These are phyloP conservation scores for Bombus waltoni DNA, from an alignment of 1,140 invertebrate genomes.

Conservation along the genomic window DNA sequence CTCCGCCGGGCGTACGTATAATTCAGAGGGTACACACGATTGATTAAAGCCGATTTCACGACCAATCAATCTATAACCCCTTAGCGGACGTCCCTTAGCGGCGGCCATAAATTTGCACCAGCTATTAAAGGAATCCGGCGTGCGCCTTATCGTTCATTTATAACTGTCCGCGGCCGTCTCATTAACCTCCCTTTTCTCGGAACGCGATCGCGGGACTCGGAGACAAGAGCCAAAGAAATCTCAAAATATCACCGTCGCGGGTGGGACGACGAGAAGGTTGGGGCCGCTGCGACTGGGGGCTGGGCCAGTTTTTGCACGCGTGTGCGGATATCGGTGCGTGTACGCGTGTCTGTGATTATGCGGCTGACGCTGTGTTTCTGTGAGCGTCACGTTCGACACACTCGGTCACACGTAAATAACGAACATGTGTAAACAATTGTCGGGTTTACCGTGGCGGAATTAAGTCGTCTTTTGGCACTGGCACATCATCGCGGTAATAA, in stretches of 20 bases:
- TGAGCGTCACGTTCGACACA: not conserved
- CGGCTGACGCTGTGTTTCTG: not conserved
- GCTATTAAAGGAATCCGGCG: conserved; percentile 60
- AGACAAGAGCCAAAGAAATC: conserved; percentile 52
- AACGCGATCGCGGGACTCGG: conserved; percentile 48
- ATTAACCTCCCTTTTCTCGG: conserved; percentile 61
- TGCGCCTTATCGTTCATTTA: conserved; percentile 65
- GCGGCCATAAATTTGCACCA: conserved; percentile 63
- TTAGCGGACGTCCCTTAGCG: conserved; percentile 24
- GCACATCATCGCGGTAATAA: not conserved
- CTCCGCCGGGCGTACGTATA: conserved; percentile 36
- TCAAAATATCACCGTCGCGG: conserved; percentile 52
- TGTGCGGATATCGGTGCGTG: too few relatives aligned
- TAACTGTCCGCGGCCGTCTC: conserved; percentile 65
- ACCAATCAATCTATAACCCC: conserved; percentile 62
- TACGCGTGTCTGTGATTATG: not conserved
- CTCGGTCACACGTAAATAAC: conserved; percentile 13
- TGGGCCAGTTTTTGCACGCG: conserved; percentile 2
- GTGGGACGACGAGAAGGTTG: not conserved
- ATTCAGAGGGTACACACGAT: conserved; percentile 54
- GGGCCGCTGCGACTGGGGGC: too few relatives aligned
- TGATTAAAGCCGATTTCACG: conserved; percentile 62
- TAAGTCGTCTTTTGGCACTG: conserved; percentile 21
- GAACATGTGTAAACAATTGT: conserved; percentile 29
- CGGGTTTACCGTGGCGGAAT: not conserved